Evolutionary conservation across 1,140 invertebrate species (phyloP), one percentile per base, ranked within the genome.

Genomic region (Melitaea cinxia): DNA sequence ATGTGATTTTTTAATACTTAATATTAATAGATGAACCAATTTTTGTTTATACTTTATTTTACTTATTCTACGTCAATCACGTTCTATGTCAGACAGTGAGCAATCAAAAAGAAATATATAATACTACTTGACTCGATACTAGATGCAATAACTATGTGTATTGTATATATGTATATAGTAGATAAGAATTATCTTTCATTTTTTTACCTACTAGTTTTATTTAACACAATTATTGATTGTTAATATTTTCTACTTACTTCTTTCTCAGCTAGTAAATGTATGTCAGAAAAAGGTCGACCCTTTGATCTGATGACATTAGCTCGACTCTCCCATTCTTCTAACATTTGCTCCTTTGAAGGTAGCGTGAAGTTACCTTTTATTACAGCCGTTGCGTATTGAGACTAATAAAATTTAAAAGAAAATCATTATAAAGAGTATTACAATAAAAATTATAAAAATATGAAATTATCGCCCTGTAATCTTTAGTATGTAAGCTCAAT

Each of bases 331-430:
- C 85, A 90, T 17, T 87, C 85, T n/a, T 69, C 61, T 73, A 89
- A 76, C 88, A 90, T 90, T 52, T 75, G 72, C 4, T 83, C 79
- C 14, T 73, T 62, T 1, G 81, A 52, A 0, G 88, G 88, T 2
- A 89, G 56, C 0, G 75, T 81, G 58, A 90, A 90, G 55, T 90
- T 88, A 2, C 85, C 86, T 60, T 82, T 82, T 19, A 88, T 70
- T 1, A 87, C 33, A 0, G 88, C 85, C 0, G 83, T 77, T 4
- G 78, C 70, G 37, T 90, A 90, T 0, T 83, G 72, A 7, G 88
- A 73, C 88, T 90, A 67, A 60, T 2, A 37, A 42, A 50, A 47
- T 42, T 19, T 33, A 57, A 26, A 39, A 26, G 42, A 58, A 45
- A 37, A 42, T 39, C 45, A 14, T 50, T 1, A 50, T 49, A 37